Base-by-base conservation (phyloP, 2,888 invertebrate genomes). In the Ametastegia equiseti region DNA sequence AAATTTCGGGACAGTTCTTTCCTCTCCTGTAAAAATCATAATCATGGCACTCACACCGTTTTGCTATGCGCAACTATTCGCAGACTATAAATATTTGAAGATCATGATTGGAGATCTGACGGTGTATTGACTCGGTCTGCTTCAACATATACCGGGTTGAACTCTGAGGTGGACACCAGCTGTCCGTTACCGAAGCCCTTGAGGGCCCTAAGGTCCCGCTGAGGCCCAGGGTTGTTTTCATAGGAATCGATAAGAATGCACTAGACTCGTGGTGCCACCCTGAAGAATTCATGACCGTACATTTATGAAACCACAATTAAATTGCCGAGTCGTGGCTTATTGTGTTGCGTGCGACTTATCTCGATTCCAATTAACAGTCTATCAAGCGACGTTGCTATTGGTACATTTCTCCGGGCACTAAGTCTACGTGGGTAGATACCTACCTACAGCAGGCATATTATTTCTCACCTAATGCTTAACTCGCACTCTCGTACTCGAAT, bases 321-420 rank as follows among this genome's bases (percentile, higher is more conserved):
- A 42, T 71, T 27, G 27, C 27, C 15, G 33, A 23, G 54, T 73
- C n/a, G 47, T 50, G 5, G 15, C 39, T 27, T 9, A n/a, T n/a
- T 19, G n/a, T 11, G n/a, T 73, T n/a, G 80, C 54, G 57, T 80
- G 80, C 54, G 2, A 19, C 50, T 33, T 80, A 80, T 80, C 80
- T 23, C 57, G 80, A 80, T 80, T 60, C 60, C 80, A 73, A 80
- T 80, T 73, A 80, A 57, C 80, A 71, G 54, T 57, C 71, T 42
- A 69, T 73, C 71, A 73, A 80, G 19, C 54, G 36, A 54, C 30
- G 23, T n/a, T 54, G 11, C 15, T 54, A 54, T 54, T 19, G 23
- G 33, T 54, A 36, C 15, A 39, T 67, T 30, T 71, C 15, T 30
- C 27, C 27, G 27, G 13, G 5, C 11, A 3, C 36, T 9, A 67